phyloP scores from a whole-genome alignment of 1,140 invertebrate species.

The Drosophila repleta region DNA sequence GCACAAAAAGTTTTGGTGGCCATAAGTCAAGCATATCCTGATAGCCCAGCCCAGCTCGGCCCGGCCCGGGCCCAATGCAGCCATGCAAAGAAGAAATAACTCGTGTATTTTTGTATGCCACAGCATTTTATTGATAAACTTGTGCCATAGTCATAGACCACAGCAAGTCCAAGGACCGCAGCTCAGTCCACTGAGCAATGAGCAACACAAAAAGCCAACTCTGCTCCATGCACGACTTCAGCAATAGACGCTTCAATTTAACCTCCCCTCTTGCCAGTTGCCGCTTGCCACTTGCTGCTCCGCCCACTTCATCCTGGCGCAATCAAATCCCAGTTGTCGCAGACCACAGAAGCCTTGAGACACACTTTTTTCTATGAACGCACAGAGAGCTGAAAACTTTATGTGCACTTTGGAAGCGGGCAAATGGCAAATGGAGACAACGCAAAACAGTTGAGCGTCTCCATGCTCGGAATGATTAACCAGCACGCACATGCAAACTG shows the following conservation, averaged over 20 bases:
- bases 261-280: background rate
- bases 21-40: conserved; percentile 66
- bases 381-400: conserved; percentile 38
- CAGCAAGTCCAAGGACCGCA: background rate
- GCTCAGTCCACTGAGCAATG: conserved; percentile 54
- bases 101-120: conserved; percentile 71
- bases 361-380: conserved; percentile 42
- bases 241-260: conserved; percentile 46
- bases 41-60: too few relatives aligned
- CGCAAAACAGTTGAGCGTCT: conserved; percentile 9
- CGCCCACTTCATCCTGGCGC: background rate
- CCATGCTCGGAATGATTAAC: conserved; percentile 62
- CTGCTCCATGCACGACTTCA: conserved; percentile 44
- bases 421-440: conserved; percentile 15
- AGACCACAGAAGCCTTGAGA: conserved; percentile 36
- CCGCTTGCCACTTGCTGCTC: background rate
- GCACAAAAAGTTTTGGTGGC: conserved; percentile 51
- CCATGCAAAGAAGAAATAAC: conserved; percentile 75
- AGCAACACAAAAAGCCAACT: conserved; percentile 45
- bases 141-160: conserved; percentile 38
- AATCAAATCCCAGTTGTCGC: conserved; percentile 49
- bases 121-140: conserved; percentile 80
- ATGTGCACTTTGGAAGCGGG: conserved; percentile 47
- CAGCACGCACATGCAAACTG: conserved; percentile 42
- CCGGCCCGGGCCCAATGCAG: conserved; percentile 56